Evolutionary conservation across 2,113 vertebrate species (phyloP).

Genomic region (Colossoma macropomum): DNA sequence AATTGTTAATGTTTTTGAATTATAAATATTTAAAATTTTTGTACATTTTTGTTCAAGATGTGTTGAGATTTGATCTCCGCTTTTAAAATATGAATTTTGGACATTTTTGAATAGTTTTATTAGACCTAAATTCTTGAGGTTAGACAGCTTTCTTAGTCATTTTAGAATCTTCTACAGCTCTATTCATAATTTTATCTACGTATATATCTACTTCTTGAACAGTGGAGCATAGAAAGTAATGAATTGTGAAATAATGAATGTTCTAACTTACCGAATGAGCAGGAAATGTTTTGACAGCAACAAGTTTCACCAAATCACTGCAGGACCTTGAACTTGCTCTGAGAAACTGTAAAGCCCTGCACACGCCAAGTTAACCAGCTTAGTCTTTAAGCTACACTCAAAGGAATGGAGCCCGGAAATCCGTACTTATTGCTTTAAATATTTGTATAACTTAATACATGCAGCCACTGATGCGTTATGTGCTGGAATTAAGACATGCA

Average conservation of each 20-base stretch:
- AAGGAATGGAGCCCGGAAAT: background rate
- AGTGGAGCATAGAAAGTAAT: background rate
- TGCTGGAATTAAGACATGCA: background rate
- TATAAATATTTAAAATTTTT: no score
- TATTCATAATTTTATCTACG: no score
- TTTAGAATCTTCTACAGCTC: no score
- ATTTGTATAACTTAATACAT: background rate
- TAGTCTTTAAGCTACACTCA: background rate
- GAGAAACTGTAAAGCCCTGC: background rate
- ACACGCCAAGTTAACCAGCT: background rate
- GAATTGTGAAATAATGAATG: no score
- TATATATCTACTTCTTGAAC: no score
- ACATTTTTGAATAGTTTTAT: no score
- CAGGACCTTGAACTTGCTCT: background rate
- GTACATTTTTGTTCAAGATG: no score
- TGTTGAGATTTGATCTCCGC: no score
- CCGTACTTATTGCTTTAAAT: background rate
- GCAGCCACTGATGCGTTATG: background rate
- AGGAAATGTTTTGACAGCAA: background rate
- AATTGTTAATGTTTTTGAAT: no score
- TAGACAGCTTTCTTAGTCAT: no score
- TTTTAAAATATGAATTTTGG: no score
- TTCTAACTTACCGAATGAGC: background rate
- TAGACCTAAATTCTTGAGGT: no score
- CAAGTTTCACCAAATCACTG: background rate